Evolutionary conservation across 2,888 invertebrate genomes (phyloP), one percentile per base, ranked within the genome.

Genomic region (Emmelina monodactyla): DNA sequence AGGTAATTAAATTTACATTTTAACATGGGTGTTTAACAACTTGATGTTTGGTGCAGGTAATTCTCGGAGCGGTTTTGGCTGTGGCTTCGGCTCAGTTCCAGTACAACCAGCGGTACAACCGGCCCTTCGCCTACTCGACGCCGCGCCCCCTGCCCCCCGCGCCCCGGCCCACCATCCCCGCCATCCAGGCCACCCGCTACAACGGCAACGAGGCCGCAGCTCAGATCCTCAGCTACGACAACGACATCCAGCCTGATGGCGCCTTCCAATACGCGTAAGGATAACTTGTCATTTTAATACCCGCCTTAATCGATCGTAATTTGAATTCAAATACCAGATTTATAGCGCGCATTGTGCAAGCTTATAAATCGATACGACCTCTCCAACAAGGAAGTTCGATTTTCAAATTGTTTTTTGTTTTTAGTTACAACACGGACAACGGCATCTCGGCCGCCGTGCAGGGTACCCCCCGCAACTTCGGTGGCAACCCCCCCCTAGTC

Each of bases 391-490:
- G 9, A 19, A 6, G 9, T 19, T 19, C 9, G 19, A 19, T 6
- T 19, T n/a, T n/a, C n/a, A n/a, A n/a, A 19, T 19, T 6, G 13
- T 37, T 12, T 10, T 41, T 32, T 33, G 31, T 22, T 54, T 53
- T 16, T 43, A 85, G 85, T 50, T 85, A 72, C 53, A 84, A 86
- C 59, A 84, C 85, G 22, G 80, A 81, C 51, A 86, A 86, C 51
- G 86, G 86, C 28, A 85, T 86, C 47, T 72, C 81, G 1, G 85
- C 82, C 13, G 82, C 85, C 40, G 85, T 79, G 49, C 75, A 82
- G 41, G 86, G 85, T 3, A 55, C 55, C 19, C 78, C 82, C 29
- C 81, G 73, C 41, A 68, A 71, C 51, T 58, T 81, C 29, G 81
- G 76, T 10, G 70, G 66, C 11, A 64, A 64, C 46, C 70, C 69